Percentiles rank a stretch among this genome's conserved stretches.
Evolutionary conservation across 2,888 invertebrate genomes (phyloP).

Genomic region (Panopea generosa): DNA sequence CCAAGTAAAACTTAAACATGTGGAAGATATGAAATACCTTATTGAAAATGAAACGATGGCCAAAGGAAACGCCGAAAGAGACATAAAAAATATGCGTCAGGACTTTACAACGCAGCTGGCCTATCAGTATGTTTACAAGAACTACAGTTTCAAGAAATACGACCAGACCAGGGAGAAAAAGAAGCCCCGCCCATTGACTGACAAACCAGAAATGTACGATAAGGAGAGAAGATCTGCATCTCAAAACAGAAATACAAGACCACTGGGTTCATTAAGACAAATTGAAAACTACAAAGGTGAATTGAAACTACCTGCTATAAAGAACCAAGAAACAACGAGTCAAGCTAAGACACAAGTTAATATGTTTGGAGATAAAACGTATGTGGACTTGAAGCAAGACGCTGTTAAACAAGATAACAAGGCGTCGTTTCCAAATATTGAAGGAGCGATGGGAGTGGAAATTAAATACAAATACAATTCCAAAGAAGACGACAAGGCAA

Average conservation of each 20-base stretch:
- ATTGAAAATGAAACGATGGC: conserved; percentile 26
- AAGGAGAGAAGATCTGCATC: conserved; percentile 12
- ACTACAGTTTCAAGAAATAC: conserved; percentile 48
- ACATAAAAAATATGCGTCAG: conserved; percentile 43
- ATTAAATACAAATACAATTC: conserved; percentile 35
- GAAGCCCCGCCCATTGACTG: conserved; percentile 53
- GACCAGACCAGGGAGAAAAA: conserved; percentile 29
- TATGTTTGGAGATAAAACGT: conserved; percentile 45
- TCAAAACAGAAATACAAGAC: conserved; percentile 18
- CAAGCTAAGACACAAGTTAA: conserved; percentile 33
- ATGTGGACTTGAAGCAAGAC: conserved; percentile 21
- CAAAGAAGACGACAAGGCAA: conserved; percentile 44
- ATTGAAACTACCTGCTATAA: conserved; percentile 45
- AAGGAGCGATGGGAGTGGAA: conserved; percentile 55
- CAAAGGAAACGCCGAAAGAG: conserved; percentile 19
- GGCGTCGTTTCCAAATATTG: conserved; percentile 55
- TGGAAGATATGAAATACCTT: conserved; percentile 45
- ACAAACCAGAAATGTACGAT: conserved; percentile 51
- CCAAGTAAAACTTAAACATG: conserved; percentile 35
- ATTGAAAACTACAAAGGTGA: conserved; percentile 49
- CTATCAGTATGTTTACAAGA: conserved; percentile 60
- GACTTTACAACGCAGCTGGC: conserved; percentile 58
- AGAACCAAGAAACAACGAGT: background rate
- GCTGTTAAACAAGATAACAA: background rate
- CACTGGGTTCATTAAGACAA: conserved; percentile 55